Evolutionary conservation across 2,797 vertebrate species (phyloP).

Genomic region (Amblyraja radiata): DNA sequence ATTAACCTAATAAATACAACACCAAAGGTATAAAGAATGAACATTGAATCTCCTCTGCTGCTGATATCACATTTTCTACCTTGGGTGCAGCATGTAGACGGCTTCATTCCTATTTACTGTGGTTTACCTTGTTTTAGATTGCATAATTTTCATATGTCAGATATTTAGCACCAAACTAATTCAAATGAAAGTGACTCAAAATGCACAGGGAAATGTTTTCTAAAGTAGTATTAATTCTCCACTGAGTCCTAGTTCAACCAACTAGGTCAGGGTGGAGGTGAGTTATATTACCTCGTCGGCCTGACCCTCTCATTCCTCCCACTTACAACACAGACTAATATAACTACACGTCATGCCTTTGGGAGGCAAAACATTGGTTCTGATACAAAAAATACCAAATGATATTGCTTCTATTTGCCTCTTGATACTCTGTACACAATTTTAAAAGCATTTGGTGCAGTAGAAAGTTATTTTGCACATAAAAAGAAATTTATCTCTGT

Average conservation of each 20-base stretch:
- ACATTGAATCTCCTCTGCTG: not conserved
- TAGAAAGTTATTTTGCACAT: not conserved
- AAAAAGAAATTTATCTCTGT: conserved; percentile 17
- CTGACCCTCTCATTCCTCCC: not conserved
- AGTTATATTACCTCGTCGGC: not conserved
- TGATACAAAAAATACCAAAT: not conserved
- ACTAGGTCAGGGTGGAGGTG: not conserved
- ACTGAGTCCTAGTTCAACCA: not conserved
- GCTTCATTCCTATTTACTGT: not conserved
- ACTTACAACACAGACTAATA: not conserved
- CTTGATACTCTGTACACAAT: not conserved
- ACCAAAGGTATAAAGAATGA: conserved; percentile 10
- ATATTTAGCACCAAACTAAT: not conserved
- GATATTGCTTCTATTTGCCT: not conserved
- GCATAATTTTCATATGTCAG: not conserved
- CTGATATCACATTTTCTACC: too few species aligned
- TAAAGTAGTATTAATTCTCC: not conserved
- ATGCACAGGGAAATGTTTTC: not conserved
- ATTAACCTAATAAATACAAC: conserved; percentile 48
- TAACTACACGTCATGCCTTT: not conserved
- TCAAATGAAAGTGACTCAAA: not conserved
- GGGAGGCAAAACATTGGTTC: not conserved
- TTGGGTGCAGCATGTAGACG: not conserved
- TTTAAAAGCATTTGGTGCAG: not conserved
- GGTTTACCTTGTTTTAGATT: not conserved